A percentile compares a stretch with the other conserved stretches of the same genome.
Conservation (phyloP, 2,797 vertebrate genomes). For the Lates japonicus region DNA sequence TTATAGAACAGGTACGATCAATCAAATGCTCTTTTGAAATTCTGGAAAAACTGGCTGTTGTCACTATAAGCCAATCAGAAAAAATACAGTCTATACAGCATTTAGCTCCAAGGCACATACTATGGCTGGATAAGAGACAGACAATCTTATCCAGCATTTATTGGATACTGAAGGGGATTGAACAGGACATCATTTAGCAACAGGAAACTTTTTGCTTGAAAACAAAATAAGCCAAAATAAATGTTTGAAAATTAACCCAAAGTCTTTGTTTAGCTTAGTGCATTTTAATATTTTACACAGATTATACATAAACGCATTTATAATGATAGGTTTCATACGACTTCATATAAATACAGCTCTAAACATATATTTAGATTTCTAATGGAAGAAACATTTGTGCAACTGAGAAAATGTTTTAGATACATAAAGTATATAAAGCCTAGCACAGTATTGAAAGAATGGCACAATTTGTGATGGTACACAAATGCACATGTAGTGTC, state of each 20-base stretch:
- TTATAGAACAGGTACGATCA: conserved; percentile 51
- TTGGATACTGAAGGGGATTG: background rate
- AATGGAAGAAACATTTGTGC: background rate
- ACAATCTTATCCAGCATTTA: no score
- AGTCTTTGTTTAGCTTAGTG: background rate
- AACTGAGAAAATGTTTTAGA: background rate
- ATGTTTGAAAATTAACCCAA: conserved; percentile 4
- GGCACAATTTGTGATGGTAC: background rate
- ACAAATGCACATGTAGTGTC: background rate
- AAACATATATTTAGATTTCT: background rate
- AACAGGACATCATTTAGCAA: background rate
- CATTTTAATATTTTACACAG: background rate
- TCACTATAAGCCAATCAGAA: background rate
- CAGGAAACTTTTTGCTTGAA: background rate
- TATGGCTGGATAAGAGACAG: background rate
- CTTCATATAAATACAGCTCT: background rate
- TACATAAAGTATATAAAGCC: background rate
- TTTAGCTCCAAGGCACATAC: background rate
- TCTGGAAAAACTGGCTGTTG: conserved; percentile 6
- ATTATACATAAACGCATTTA: background rate
- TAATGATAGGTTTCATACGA: background rate
- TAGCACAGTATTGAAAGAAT: background rate
- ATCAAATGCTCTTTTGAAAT: conserved; percentile 27
- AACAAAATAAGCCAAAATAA: background rate
- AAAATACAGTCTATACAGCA: background rate